These are phyloP conservation scores for Osmerus eperlanus DNA, from an alignment of 2,113 vertebrate genomes.

Conservation along the genomic window DNA sequence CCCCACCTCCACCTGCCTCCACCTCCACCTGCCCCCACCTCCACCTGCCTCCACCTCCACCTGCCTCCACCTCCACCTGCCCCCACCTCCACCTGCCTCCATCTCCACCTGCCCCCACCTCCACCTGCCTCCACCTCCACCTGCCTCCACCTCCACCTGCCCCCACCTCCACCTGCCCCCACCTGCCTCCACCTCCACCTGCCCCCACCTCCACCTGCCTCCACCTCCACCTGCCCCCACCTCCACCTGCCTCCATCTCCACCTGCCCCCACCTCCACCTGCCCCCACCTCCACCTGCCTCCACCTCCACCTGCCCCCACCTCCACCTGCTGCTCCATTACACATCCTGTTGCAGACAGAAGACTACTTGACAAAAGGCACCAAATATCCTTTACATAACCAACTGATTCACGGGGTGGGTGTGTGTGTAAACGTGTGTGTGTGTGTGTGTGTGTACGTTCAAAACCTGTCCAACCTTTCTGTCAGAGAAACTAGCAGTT, in stretches of 20 bases:
- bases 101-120: neutral
- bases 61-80: too few relatives aligned
- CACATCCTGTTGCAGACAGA: neutral
- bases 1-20: neutral
- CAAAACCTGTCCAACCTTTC: slow-evolving; percentile 52
- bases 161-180: too few relatives aligned
- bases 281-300: too few relatives aligned
- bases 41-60: too few relatives aligned
- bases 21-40: too few relatives aligned
- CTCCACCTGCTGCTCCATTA: neutral
- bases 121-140: too few relatives aligned
- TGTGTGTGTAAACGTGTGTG: slow-evolving; percentile 4
- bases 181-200: neutral
- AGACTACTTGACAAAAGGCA: neutral
- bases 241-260: too few relatives aligned
- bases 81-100: too few relatives aligned
- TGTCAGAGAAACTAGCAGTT: slow-evolving; percentile 37
- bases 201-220: too few relatives aligned
- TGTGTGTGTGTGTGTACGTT: slow-evolving; percentile 10
- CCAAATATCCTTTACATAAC: slow-evolving; percentile 24
- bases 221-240: too few relatives aligned
- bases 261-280: too few relatives aligned
- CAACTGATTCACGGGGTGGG: neutral
- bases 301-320: neutral
- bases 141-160: too few relatives aligned